phyloP scores from a whole-genome alignment of 2,797 vertebrate species.

The Cryptoprocta ferox region DNA sequence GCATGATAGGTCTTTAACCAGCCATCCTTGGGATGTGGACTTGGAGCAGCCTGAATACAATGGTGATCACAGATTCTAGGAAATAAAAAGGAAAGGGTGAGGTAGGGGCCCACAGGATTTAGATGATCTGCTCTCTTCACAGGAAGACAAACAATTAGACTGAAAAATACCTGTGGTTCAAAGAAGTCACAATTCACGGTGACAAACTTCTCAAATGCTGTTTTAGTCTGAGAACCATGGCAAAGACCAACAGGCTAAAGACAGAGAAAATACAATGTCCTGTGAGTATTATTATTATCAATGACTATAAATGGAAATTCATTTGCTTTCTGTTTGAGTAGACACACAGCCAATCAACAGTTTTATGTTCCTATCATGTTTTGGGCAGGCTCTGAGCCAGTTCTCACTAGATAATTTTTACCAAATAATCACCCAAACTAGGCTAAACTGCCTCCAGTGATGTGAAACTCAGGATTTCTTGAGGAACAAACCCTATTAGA shows the following conservation, averaged over 20 bases:
- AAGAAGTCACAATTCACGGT: constrained; percentile 81
- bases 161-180: constrained; percentile 82
- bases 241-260: constrained; percentile 84
- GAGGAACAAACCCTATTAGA: not conserved
- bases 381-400: not conserved
- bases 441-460: not conserved
- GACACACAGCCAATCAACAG: not conserved
- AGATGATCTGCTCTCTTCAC: not conserved
- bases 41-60: not conserved
- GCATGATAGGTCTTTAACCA: not conserved
- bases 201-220: fast-evolving
- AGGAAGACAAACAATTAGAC: constrained; percentile 20
- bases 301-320: not conserved
- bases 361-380: not conserved
- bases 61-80: not conserved
- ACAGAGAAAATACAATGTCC: constrained; percentile 38
- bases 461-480: not conserved
- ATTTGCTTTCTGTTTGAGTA: not conserved
- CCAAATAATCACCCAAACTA: not conserved
- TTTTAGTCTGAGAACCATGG: constrained; percentile 31
- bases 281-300: not conserved
- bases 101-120: not conserved
- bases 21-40: not conserved
- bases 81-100: not conserved
- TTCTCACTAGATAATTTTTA: not conserved